Evolutionary conservation across 1,140 invertebrate species (phyloP), one percentile per base, ranked within the genome.

Genomic region (Atta colombica): DNA sequence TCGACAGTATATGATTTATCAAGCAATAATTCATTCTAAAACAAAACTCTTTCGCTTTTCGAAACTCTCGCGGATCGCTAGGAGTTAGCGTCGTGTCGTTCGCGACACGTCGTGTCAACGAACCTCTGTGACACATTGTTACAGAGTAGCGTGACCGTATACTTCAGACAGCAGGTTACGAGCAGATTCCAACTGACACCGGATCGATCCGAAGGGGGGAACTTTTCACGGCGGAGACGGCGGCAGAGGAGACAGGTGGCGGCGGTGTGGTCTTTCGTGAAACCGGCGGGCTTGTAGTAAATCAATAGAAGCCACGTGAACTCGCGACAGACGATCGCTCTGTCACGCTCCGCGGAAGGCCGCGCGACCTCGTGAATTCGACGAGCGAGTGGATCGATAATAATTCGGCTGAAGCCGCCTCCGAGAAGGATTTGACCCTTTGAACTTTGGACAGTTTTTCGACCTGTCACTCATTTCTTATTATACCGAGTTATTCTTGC

Each of bases 261-360:
- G 35, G 39, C 39, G 60, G 77, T 68, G 80, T 72, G 69, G 78
- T 89, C 88, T 90, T 90, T 90, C 77, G 88, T 58, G 68, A 87
- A 89, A 90, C 55, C 88, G 78, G 77, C 65, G 85, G 69, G 71
- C 63, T 87, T 58, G 88, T 90, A 89, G 88, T 90, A 89, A 84
- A 90, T 90, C 89, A 90, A 90, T 90, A 90, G 88, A 84, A 87
- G 74, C 88, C 89, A 90, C 89, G 89, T 89, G 89, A 90, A 90
- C 84, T 77, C 84, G 71, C 84, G 60, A 87, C 85, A 58, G 60
- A 49, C 88, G 87, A 77, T 89, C 88, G 58, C 28, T 74, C 80
- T 75, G 80, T 84, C 80, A 75, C 28, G 61, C 39, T 86, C 39
- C n/a, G 60, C 68, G 49, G 63, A 72, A 65, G 60, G 66, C 66